Evolutionary conservation across 92 coral and sea anemone species (phyloP).

Genomic region (Palythoa caribaeorum): DNA sequence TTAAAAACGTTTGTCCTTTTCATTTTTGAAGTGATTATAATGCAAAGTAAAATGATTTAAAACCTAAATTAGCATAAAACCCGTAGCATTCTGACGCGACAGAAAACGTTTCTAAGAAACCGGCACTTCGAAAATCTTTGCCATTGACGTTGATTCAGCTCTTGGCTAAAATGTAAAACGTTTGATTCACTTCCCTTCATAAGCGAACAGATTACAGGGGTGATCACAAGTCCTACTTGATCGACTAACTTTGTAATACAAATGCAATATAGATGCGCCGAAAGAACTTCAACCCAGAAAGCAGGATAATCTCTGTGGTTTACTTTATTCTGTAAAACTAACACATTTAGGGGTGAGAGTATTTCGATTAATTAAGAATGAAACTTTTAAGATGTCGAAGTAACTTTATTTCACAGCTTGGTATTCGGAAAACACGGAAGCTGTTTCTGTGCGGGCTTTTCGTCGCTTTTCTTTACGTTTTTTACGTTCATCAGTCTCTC

Average conservation of each 20-base stretch:
- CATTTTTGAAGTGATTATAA: too few relatives aligned
- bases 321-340: slow-evolving; percentile 14
- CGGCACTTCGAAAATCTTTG: not conserved
- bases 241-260: not conserved
- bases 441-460: not conserved
- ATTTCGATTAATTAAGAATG: slow-evolving; percentile 17
- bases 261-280: not conserved
- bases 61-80: slow-evolving; percentile 2
- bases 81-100: slow-evolving; percentile 2
- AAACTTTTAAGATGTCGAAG: not conserved
- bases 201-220: not conserved
- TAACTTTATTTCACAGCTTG: not conserved
- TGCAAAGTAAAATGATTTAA: not conserved
- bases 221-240: not conserved
- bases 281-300: not conserved
- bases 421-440: not conserved
- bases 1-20: too few relatives aligned
- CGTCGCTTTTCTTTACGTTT: slow-evolving; percentile 4
- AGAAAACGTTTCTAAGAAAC: slow-evolving; percentile 34
- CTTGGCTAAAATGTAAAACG: not conserved
- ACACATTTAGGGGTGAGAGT: not conserved
- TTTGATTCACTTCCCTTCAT: not conserved
- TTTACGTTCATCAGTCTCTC: not conserved
- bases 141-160: not conserved
- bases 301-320: not conserved